These are phyloP conservation scores for Cataglyphis albicans DNA, from an alignment of 2,888 invertebrate genomes.

Conservation along the genomic window DNA sequence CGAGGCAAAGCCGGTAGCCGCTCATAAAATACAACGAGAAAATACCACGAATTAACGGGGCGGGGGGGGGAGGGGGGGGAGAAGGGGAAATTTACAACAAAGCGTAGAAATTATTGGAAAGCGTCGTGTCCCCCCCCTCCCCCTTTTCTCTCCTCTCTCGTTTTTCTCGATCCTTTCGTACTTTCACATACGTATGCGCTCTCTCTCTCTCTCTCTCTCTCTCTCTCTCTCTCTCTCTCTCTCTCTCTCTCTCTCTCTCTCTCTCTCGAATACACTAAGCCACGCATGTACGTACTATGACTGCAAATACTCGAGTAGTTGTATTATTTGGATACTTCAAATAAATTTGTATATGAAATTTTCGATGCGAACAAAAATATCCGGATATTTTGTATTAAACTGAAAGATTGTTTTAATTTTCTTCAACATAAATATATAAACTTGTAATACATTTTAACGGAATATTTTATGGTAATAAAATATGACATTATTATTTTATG, in stretches of 20 bases:
- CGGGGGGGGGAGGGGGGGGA: slow-evolving; percentile 26
- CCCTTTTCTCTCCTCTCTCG: background rate
- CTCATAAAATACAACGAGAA: slow-evolving; percentile 58
- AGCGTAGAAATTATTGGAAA: slow-evolving; percentile 56
- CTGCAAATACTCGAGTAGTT: slow-evolving; percentile 17
- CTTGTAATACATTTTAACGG: too few species aligned
- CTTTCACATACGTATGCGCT: slow-evolving; percentile 12
- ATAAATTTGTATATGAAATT: slow-evolving; percentile 26
- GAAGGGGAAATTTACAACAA: slow-evolving; percentile 50
- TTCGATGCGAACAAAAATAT: background rate
- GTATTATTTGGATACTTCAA: background rate
- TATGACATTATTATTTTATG: background rate
- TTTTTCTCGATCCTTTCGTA: slow-evolving; percentile 38
- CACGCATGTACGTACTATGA: background rate
- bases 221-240: background rate
- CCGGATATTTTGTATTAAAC: background rate
- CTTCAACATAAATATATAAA: background rate
- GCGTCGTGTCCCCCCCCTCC: slow-evolving; percentile 15
- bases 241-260: too few species aligned
- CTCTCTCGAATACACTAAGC: background rate
- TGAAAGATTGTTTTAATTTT: background rate
- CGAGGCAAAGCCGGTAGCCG: slow-evolving; percentile 53
- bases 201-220: background rate
- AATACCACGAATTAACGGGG: slow-evolving; percentile 53
- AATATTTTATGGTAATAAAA: too few species aligned